phyloP scores from a whole-genome alignment of 2,797 vertebrate species.

The Scolopax bukidnonensis region DNA sequence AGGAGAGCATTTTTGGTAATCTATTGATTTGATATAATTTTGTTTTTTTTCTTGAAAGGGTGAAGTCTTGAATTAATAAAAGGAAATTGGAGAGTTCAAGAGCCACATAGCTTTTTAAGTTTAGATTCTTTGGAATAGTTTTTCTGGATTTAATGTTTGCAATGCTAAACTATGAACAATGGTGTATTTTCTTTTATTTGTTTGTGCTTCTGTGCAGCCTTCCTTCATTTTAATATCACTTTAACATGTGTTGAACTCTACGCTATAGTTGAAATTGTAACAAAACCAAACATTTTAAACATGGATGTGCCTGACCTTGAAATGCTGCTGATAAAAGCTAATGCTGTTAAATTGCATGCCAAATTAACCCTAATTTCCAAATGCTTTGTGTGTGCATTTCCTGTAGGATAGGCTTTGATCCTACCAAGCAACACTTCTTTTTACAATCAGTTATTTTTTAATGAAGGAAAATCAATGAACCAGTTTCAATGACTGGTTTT shows the following conservation, averaged over 20 bases:
- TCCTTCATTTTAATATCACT: not conserved
- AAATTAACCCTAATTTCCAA: conserved; percentile 79
- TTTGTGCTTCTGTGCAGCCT: not conserved
- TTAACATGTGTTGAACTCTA: not conserved
- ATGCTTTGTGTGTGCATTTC: conserved; percentile 55
- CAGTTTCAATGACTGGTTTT: not conserved
- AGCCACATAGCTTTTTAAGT: not conserved
- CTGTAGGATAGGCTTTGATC: conserved; percentile 63
- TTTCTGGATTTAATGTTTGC: not conserved
- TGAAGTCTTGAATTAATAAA: not conserved
- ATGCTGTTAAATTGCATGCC: conserved; percentile 83
- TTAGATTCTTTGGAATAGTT: not conserved
- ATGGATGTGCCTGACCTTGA: conserved; percentile 80
- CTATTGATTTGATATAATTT: not conserved
- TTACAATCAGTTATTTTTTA: conserved; percentile 55
- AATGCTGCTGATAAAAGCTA: conserved; percentile 84
- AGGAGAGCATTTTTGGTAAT: not conserved
- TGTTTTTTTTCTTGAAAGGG: not conserved
- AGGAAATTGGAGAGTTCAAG: not conserved
- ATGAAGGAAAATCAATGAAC: conserved; percentile 42
- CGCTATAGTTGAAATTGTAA: not conserved
- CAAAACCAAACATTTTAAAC: conserved; percentile 25
- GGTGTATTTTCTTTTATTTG: not conserved
- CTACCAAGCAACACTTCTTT: conserved; percentile 40
- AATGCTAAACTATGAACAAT: not conserved